Base-by-base conservation (phyloP, 2,113 vertebrate genomes). In the Nothocercus julius region DNA sequence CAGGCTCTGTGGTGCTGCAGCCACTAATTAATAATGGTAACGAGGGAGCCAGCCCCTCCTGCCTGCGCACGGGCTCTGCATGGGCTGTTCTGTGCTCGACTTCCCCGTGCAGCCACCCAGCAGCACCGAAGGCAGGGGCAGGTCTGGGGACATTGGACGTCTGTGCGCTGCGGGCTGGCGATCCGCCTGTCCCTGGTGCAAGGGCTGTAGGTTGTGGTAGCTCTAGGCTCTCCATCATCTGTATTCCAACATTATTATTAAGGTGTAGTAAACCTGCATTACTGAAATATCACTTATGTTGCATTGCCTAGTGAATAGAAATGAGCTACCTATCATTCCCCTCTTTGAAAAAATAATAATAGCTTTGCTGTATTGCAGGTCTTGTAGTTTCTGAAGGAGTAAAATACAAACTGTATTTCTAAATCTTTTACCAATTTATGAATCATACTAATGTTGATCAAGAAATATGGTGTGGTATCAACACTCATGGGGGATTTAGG, bases 401-500 rank as follows among this genome's bases (percentile, higher is more conserved):
- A 32, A 54, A 85, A 82, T 51, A 79, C 11, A 83, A 72, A 87
- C 40, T 0, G 0, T n/a, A 32, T 77, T 93, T 90, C 64, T 42
- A 80, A 84, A 70, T 76, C 51, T n/a, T 88, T 30, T 42, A 5
- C 67, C 47, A 53, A 16, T 81, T 82, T 77, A 36, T 63, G 68
- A 92, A 69, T 93, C 68, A 6, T 40, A 17, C 61, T 44, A 56
- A 66, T 62, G 68, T 86, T 89, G 91, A 81, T 84, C 47, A 53
- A 82, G 63, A 72, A 66, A 44, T 8, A 19, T 28, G 0, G 1
- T 47, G 32, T 20, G n/a, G 34, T 92, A 27, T 83, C 81, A 83
- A 69, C 63, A 20, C 2, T 19, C 40, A 53, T 51, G 7, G 34
- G 30, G 59, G 53, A 16, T 69, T 92, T 87, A 10, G 81, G 36